Evolutionary conservation across 23 tunicate genomes (phyloP), one percentile per base, ranked within the genome.

Genomic region (Clavelina lepadiformis): DNA sequence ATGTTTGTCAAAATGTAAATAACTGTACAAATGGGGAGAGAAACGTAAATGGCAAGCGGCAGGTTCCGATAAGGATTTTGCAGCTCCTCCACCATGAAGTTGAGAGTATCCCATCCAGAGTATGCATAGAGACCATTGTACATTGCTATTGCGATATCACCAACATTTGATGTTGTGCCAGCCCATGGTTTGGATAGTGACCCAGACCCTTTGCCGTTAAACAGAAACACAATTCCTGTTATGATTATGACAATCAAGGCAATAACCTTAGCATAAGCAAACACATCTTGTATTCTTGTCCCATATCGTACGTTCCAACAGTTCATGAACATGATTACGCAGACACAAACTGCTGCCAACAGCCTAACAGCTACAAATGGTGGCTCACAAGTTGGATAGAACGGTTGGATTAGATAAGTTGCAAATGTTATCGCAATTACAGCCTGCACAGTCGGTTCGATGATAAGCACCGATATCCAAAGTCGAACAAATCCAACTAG

Each of bases 41-140:
- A 91, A 58, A 91, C 82, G 31, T 81, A 91, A 41, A 91, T 91
- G 26, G 98, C 91, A 33, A 24, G 27, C 1, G 98, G 84, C 2
- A 81, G 71, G 56, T 81, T 81, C 25, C 61, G 31, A 56, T 82
- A 91, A 1, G 98, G 98, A 71, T 91, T 73, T 46, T 91, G 82
- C 36, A 91, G 67, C 58, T 91, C 98, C 66, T 91, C 98, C 4
- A 83, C 93, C 91, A 91, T 82, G 34, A 83, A 91, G 35, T 91
- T 91, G 4, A 91, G 51, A 11, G 98, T 91, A 73, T 91, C 98
- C 98, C 98, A 91, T 11, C 98, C 98, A 11, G 98, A 80, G 51
- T 83, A 91, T 22, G 92, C 74, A 59, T 82, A 91, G 18, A 91
- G 78, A 3, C 98, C 93, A 33, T 80, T 72, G 59, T 91, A 91